Evolutionary conservation across 2,888 invertebrate species (phyloP), one percentile per base, ranked within the genome.

Genomic region (Amphipoea oculea): DNA sequence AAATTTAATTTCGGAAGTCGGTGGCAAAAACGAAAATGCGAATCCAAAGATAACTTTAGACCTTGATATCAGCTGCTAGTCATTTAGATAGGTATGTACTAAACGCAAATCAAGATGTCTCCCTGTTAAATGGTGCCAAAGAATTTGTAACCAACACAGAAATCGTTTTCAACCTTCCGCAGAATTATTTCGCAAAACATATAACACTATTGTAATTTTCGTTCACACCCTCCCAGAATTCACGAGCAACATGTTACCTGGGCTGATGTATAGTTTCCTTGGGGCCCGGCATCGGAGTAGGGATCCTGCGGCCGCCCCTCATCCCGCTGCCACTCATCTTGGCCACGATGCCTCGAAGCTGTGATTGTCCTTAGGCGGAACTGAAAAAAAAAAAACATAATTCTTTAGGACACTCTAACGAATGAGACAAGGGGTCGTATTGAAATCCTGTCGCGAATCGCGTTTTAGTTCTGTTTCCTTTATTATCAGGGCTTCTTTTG

Each of bases 251-350:
- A 69, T n/a, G 76, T 88, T 89, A 92, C 92, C 92, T 92, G 69
- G 88, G 78, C 67, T 91, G 81, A 74, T 89, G 89, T 79, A 88
- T 81, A 82, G 88, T 86, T 84, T 92, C 92, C 69, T 88, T 95
- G 48, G 96, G 95, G 66, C 96, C 96, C 23, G 96, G 96, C 96
- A 96, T 96, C 14, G 96, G 96, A 78, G 96, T 96, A 90, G 96
- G 96, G 81, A 96, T 94, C 88, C 96, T 91, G 90, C 96, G 90
- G 73, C 96, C 96, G 88, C 96, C 96, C 89, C 91, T 92, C 90
- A 92, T 88, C 82, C 93, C 93, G 72, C 82, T 87, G 86, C 91
- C 93, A 91, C 94, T 96, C 96, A 96, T 96, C 90, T 88, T 89
- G 85, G 79, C 89, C 90, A 84, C 86, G 42, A 73, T 76, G 80